phyloP scores from a whole-genome alignment of 2,797 vertebrate genomes.

The Aselliscus stoliczkanus region DNA sequence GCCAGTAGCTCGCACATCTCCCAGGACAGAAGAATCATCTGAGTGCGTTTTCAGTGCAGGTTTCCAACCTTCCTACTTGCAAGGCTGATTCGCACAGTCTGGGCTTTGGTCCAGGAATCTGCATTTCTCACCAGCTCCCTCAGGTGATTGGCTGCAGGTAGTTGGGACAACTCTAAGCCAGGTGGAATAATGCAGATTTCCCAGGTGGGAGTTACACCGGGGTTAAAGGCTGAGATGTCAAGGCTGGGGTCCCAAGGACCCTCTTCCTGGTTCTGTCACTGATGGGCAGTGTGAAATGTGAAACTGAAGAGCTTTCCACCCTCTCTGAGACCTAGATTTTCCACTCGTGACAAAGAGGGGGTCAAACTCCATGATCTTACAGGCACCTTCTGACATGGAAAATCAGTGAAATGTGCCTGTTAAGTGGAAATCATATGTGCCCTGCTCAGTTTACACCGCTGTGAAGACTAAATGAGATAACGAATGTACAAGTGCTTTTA shows the following conservation, averaged over 20 bases:
- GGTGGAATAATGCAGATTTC: not conserved
- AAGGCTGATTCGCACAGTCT: too few species aligned
- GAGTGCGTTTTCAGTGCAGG: not conserved
- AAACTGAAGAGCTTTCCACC: not conserved
- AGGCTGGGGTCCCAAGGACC: not conserved
- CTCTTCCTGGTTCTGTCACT: not conserved
- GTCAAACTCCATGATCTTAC: not conserved
- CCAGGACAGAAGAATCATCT: not conserved
- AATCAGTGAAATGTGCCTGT: not conserved
- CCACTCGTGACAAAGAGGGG: not conserved
- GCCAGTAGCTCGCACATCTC: not conserved
- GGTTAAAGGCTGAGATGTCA: not conserved
- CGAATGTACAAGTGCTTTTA: not conserved
- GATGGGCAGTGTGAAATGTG: not conserved
- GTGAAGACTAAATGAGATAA: not conserved
- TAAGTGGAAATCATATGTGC: not conserved
- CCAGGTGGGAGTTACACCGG: not conserved
- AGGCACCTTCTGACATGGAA: not conserved
- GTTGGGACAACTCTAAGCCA: not conserved
- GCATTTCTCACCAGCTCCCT: not conserved
- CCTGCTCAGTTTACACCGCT: not conserved
- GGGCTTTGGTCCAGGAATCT: not conserved
- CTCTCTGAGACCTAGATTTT: not conserved
- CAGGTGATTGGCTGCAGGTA: not conserved
- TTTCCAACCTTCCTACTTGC: not conserved